Evolutionary conservation across 2,888 invertebrate species (phyloP).

Genomic region (Drosophila koepferae): DNA sequence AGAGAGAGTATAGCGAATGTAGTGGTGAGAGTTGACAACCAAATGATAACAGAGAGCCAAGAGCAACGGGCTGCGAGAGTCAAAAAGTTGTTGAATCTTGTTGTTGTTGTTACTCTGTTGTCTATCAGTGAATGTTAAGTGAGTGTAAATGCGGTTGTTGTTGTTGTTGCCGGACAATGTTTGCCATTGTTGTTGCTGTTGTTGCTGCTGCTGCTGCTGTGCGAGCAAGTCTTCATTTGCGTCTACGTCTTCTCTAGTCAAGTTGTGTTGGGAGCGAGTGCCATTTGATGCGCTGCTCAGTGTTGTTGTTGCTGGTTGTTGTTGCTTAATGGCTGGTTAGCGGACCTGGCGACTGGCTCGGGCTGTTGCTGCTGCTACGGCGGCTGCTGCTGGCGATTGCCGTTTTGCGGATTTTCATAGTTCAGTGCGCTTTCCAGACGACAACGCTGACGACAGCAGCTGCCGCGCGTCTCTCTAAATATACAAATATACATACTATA

Average conservation of each 20-base stretch:
- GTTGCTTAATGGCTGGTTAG: constrained; percentile 57
- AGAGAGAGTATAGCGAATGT: constrained; percentile 3
- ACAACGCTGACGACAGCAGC: constrained; percentile 62
- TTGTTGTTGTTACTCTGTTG: constrained; percentile 4
- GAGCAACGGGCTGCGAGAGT: constrained; percentile 18
- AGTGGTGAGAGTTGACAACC: constrained; percentile 1
- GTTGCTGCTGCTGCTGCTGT: constrained; percentile 17
- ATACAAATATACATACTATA: constrained; percentile 35
- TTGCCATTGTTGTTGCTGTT: constrained; percentile 18
- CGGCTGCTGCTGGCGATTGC: constrained; percentile 50
- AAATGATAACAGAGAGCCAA: constrained; percentile 65
- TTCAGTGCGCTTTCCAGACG: constrained; percentile 82
- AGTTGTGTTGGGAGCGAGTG: constrained; percentile 67
- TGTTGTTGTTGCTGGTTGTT: constrained; percentile 23
- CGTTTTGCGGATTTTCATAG: constrained; percentile 73
- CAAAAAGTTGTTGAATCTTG: not conserved
- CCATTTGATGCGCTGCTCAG: constrained; percentile 70
- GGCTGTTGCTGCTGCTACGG: constrained; percentile 35
- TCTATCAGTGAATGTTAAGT: constrained; percentile 46
- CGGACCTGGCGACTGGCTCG: constrained; percentile 49
- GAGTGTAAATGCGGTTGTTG: constrained; percentile 29
- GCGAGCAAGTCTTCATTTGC: constrained; percentile 37
- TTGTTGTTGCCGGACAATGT: constrained; percentile 25
- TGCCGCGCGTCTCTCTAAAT: constrained; percentile 39
- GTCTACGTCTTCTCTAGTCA: constrained; percentile 22